Evolutionary conservation across 2,113 vertebrate species (phyloP).

Genomic region (Cyanoderma ruficeps): DNA sequence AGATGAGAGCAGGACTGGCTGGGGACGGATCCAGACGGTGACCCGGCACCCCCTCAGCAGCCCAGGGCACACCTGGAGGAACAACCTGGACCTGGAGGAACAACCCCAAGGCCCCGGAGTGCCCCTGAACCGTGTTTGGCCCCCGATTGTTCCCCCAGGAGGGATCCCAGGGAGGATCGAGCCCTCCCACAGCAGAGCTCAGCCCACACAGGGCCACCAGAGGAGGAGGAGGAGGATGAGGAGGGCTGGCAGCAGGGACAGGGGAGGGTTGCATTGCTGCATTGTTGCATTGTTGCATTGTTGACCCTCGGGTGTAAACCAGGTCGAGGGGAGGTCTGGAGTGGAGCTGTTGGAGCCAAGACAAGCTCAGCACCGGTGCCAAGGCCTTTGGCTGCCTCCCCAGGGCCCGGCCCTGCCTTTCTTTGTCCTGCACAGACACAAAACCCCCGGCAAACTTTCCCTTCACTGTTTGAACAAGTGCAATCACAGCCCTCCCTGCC

Average conservation of each 20-base stretch:
- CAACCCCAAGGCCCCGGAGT: accelerated
- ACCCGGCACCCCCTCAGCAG: background rate
- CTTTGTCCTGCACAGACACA: background rate
- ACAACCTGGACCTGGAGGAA: background rate
- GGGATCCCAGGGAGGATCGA: background rate
- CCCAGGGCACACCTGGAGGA: accelerated
- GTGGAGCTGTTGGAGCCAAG: background rate
- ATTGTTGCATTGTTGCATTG: too few relatives aligned
- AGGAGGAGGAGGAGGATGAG: too few relatives aligned
- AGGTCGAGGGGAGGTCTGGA: background rate
- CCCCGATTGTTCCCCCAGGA: background rate
- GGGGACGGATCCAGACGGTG: background rate
- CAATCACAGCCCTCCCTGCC: background rate
- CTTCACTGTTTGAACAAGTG: background rate
- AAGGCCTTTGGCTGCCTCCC: background rate
- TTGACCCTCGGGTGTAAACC: background rate
- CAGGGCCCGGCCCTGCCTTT: background rate
- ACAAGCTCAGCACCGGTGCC: background rate
- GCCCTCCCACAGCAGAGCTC: background rate
- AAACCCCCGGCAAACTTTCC: background rate
- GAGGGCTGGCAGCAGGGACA: background rate
- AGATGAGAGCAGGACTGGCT: background rate
- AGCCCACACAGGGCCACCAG: background rate
- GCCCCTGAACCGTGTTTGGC: background rate
- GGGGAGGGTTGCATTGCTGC: background rate